phyloP scores from a whole-genome alignment of 2,888 invertebrate genomes.

The Eilema depressum region DNA sequence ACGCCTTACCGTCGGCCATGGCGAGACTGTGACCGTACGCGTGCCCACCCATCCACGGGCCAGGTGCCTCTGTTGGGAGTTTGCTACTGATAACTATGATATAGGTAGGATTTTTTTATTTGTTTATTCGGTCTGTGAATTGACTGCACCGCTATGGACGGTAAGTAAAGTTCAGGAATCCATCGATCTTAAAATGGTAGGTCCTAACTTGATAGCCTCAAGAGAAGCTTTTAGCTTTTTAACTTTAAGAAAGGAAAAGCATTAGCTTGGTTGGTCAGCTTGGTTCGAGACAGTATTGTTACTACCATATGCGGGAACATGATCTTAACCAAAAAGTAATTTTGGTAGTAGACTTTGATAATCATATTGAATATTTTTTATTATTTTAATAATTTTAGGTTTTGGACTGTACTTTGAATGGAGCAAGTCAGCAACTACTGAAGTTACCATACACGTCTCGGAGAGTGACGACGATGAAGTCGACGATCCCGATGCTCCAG shows the following conservation, averaged over 20 bases:
- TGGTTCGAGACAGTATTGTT: no score
- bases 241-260: no score
- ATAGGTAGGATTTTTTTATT: slow-evolving; percentile 88
- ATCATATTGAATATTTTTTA: neutral
- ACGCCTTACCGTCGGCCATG: slow-evolving; percentile 97
- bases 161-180: no score
- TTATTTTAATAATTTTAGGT: slow-evolving; percentile 71
- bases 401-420: slow-evolving; percentile 99
- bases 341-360: no score
- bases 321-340: no score
- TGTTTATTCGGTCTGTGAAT: neutral
- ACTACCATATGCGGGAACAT: no score
- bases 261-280: no score
- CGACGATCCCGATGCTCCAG: slow-evolving; percentile 92
- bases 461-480: slow-evolving; percentile 96
- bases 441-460: slow-evolving; percentile 97
- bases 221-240: no score
- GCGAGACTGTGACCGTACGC: slow-evolving; percentile 98
- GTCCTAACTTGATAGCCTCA: no score
- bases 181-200: no score
- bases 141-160: no score
- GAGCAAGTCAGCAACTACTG: slow-evolving; percentile 94
- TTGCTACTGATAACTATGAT: slow-evolving; percentile 99
- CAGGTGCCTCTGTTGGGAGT: slow-evolving; percentile 98
- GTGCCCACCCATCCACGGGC: slow-evolving; percentile 99